Evolutionary conservation across 1,140 invertebrate species (phyloP).

Genomic region (Akabosia matsudoensis): DNA sequence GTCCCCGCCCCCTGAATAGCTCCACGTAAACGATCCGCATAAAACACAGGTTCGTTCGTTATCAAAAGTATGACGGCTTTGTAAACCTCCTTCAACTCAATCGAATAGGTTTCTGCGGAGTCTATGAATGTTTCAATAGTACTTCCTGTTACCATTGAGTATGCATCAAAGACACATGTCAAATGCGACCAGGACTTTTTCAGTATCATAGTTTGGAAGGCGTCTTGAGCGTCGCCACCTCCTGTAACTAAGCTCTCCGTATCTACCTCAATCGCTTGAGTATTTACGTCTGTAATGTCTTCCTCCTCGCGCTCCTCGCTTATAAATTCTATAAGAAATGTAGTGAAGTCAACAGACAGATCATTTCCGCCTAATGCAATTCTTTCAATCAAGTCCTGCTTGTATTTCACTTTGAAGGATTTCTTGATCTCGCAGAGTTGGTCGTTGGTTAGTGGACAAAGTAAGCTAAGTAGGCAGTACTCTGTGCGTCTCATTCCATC

Average conservation of each 20-base stretch:
- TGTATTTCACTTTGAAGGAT: background rate
- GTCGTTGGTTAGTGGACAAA: background rate
- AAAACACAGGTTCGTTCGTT: background rate
- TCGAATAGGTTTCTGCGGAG: background rate
- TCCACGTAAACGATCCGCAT: background rate
- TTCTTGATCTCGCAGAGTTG: background rate
- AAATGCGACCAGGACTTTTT: background rate
- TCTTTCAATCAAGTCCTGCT: background rate
- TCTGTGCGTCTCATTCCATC: background rate
- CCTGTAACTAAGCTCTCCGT: background rate
- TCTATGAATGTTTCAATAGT: background rate
- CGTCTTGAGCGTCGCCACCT: background rate
- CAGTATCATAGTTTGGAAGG: background rate
- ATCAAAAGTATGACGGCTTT: background rate
- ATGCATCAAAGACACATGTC: background rate
- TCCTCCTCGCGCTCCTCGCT: background rate
- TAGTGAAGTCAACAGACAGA: background rate
- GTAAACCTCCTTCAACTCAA: background rate
- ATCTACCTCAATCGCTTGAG: background rate
- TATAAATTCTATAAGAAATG: background rate
- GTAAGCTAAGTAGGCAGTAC: background rate
- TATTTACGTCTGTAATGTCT: background rate
- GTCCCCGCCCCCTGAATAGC: constrained; percentile 45
- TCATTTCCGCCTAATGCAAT: background rate
- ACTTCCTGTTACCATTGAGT: background rate